Base-by-base conservation (phyloP, 2,888 invertebrate species). In the Digitonthophagus gazella region DNA sequence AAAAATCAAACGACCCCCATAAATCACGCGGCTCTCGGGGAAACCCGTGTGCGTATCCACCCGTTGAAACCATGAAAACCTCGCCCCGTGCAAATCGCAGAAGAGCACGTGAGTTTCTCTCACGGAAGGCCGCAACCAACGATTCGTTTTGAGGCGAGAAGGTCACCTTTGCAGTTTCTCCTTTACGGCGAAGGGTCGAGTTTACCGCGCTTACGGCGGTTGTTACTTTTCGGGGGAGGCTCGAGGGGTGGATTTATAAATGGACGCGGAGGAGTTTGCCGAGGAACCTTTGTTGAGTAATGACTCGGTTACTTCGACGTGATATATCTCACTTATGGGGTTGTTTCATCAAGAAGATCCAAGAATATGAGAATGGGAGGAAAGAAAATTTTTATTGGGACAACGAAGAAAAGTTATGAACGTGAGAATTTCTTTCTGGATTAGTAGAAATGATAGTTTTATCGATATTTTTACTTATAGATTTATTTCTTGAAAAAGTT, bases 1-100 rank as follows among this genome's bases (percentile, higher is more conserved):
- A 61, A 61, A 61, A 61, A 61, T 61, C 61, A 61, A 61, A 61
- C 61, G 61, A 19, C 61, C 20, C 11, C 61, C 61, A 61, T 61
- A 61, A 61, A 61, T 61, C 61, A 61, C 28, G 28, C 28, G 8
- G 28, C 11, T 44, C n/a, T n/a, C n/a, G n/a, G 28, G 6, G 6
- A 44, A 44, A 44, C 28, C 28, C n/a, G n/a, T 44, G 28, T 44
- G 28, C 28, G 28, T 44, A 44, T 44, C 28, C 28, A 44, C 28
- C 28, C 28, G 28, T 44, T 44, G 28, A 44, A 44, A 44, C 28
- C 28, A 44, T 44, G 28, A 44, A 44, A 44, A 44, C 28, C 28
- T 44, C 28, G 6, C 6, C 28, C 8, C 8, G 28, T 44, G 28
- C 8, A 44, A 11, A 44, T 8, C 6, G 28, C 28, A 3, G 28